A percentile compares a stretch with the other conserved stretches of the same genome.
Conservation (phyloP, 2,113 vertebrate species). For the Electrona antarctica region DNA sequence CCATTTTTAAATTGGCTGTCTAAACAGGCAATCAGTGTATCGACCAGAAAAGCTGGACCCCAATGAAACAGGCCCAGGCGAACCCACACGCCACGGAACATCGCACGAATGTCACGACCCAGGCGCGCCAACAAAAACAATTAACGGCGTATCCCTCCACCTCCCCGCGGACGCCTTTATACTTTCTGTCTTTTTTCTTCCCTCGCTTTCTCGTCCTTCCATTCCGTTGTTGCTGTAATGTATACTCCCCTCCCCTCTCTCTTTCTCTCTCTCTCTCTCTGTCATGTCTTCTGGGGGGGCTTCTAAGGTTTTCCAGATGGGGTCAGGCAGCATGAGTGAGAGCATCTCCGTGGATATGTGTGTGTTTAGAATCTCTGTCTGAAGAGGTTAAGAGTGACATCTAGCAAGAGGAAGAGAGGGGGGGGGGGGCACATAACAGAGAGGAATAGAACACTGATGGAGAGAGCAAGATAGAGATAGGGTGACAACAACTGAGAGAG, state of each 20-base stretch:
- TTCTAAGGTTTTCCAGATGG: conserved; percentile 71
- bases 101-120: conserved; percentile 55
- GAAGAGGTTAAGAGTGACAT: conserved; percentile 59
- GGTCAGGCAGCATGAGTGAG: conserved; percentile 21
- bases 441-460: background rate
- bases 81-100: conserved; percentile 18
- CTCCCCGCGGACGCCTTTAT: conserved; percentile 16
- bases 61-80: background rate
- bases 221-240: conserved; percentile 32
- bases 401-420: background rate
- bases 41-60: conserved; percentile 22
- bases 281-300: conserved; percentile 41
- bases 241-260: conserved; percentile 31
- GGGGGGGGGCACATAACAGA: background rate
- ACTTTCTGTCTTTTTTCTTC: background rate
- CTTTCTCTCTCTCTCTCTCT: conserved; percentile 26
- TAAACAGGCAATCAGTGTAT: conserved; percentile 55
- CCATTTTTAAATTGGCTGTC: conserved; percentile 29
- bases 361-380: conserved; percentile 60
- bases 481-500: too few species aligned
- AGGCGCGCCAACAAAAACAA: conserved; percentile 56
- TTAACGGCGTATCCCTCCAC: conserved; percentile 36
- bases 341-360: conserved; percentile 45
- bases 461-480: background rate
- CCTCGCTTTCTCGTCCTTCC: conserved; percentile 17